A percentile compares a stretch with the other conserved stretches of the same genome.
Conservation (phyloP, 2,113 vertebrate genomes). For the Lamprologus sp. region DNA sequence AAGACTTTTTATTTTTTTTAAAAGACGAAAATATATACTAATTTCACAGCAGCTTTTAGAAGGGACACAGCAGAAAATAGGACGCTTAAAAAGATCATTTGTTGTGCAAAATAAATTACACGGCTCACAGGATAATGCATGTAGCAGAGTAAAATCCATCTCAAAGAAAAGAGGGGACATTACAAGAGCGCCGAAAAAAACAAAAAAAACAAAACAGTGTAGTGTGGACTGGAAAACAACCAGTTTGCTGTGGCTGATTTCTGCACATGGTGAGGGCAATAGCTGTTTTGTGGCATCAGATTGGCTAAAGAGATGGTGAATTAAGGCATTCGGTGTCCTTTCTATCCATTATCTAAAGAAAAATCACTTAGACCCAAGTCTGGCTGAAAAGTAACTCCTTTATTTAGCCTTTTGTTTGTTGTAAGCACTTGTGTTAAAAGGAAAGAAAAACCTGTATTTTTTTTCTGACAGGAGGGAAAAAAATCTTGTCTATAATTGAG, state of each 20-base stretch:
- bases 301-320: constrained; percentile 34
- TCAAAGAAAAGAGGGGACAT: constrained; percentile 3
- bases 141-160: constrained; percentile 7
- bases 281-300: constrained; percentile 18
- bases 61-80: not conserved
- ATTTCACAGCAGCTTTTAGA: not conserved
- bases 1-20: not conserved
- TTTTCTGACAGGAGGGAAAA: constrained; percentile 35
- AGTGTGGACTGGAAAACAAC: not conserved
- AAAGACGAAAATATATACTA: not conserved
- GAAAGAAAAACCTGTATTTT: constrained; percentile 16
- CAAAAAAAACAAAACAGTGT: not conserved
- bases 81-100: not conserved
- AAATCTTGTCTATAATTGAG: constrained; percentile 65
- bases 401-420: constrained; percentile 46
- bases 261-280: constrained; percentile 9
- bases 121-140: not conserved
- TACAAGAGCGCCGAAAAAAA: not conserved
- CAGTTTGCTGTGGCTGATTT: not conserved
- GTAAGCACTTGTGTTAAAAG: constrained; percentile 17
- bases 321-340: constrained; percentile 34
- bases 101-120: constrained; percentile 23
- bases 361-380: constrained; percentile 43
- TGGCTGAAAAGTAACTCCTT: constrained; percentile 43
- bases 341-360: constrained; percentile 48